Evolutionary conservation across 2,113 vertebrate species (phyloP), one percentile per base, ranked within the genome.

Genomic region (Pedionomus torquatus): DNA sequence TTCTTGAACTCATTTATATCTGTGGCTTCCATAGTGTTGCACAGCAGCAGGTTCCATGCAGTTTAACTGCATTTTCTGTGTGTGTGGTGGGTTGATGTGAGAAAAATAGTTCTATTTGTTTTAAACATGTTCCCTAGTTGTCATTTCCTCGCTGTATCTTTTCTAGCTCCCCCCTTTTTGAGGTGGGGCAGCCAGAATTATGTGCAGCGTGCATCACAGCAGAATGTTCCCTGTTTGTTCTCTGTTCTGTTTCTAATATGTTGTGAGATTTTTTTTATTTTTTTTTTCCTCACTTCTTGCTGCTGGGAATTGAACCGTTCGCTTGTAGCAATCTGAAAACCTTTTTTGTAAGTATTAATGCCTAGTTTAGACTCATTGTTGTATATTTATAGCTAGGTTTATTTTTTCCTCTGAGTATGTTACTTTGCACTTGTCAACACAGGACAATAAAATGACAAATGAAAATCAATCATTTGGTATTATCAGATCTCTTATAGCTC

Each of bases 401-500:
- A 66, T 92, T 92, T 79, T 83, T 89, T 71, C 37, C 39, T 90
- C 49, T 3, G 13, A 78, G 51, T 81, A 18, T 71, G 82, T 89
- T 93, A 66, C 58, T 95, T 94, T 78, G 72, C 30, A 37, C 77
- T 95, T 95, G 64, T 92, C 0, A 4, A 89, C 65, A 66, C 30
- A 66, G 55, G 69, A 78, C 83, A 89, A 82, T 79, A 84, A 84
- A 87, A 84, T 48, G 61, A 82, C 69, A 82, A 69, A 58, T 54
- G 69, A 87, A 81, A 93, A 87, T 68, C 69, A 68, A 28, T 91
- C 61, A 81, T 82, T 87, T 2, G 4, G 11, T 89, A 33, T 91
- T 91, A 91, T 91, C 93, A 89, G 80, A 95, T 95, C 46, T 51
- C 12, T 12, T 66, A 2, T 41, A 95, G 66, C 51, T 89, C 87